A percentile compares a stretch with the other conserved stretches of the same genome.
Conservation (phyloP, 2,113 vertebrate genomes). For the Columba janthina region DNA sequence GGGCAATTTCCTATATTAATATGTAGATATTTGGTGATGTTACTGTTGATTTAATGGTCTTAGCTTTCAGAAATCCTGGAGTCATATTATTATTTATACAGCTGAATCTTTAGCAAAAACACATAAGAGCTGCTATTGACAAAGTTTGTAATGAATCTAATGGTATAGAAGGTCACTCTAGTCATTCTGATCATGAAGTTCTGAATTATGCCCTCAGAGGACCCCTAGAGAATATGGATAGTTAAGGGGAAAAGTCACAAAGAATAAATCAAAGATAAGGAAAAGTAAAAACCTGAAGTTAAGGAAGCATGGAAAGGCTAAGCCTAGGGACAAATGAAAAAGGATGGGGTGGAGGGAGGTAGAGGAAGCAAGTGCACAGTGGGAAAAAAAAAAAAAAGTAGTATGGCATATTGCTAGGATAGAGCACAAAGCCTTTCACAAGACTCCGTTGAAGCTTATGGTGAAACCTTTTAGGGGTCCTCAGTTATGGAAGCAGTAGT, state of each 20-base stretch:
- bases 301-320: constrained; percentile 13
- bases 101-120: background rate
- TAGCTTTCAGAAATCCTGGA: background rate
- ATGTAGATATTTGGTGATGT: background rate
- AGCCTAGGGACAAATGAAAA: constrained; percentile 45
- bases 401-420: background rate
- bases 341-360: background rate
- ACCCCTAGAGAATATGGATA: background rate
- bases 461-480: background rate
- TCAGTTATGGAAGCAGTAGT: background rate
- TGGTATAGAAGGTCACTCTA: constrained; percentile 21
- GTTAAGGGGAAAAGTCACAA: constrained; percentile 43
- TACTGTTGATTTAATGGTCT: background rate
- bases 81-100: background rate
- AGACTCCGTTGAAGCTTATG: background rate
- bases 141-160: constrained; percentile 29
- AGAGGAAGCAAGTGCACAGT: background rate
- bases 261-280: constrained; percentile 53
- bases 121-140: background rate
- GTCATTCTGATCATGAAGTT: constrained; percentile 45
- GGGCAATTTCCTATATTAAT: background rate
- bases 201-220: constrained; percentile 29
- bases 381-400: background rate
- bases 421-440: background rate
- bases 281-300: constrained; percentile 35